phyloP scores from a whole-genome alignment of 2,888 invertebrate species.

The Pseudeuparius sepicola region DNA sequence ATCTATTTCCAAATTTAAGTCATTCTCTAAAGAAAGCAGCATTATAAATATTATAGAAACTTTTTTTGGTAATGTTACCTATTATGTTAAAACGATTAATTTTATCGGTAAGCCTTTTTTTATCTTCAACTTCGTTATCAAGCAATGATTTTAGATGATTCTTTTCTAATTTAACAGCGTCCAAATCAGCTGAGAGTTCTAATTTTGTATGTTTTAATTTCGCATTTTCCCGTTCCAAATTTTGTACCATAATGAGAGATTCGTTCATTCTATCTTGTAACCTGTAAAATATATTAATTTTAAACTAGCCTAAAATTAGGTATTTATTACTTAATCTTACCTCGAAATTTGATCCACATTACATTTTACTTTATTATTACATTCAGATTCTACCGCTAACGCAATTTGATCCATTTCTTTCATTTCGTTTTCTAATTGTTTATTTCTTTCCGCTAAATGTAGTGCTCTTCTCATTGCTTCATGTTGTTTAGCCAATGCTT shows the following conservation, averaged over 20 bases:
- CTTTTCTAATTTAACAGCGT: conserved; percentile 45
- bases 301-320: background rate
- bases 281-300: conserved; percentile 18
- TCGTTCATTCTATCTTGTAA: conserved; percentile 42
- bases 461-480: conserved; percentile 73
- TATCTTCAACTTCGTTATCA: conserved; percentile 46
- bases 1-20: conserved; percentile 44
- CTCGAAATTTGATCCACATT: conserved; percentile 44
- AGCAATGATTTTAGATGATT: conserved; percentile 47
- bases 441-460: conserved; percentile 62
- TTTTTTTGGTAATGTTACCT: conserved; percentile 35
- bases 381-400: conserved; percentile 64
- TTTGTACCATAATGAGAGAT: conserved; percentile 39
- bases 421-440: conserved; percentile 58
- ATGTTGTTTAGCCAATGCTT: conserved; percentile 58
- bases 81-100: conserved; percentile 51
- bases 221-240: conserved; percentile 40
- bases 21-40: conserved; percentile 38
- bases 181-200: conserved; percentile 40
- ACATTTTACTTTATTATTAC: conserved; percentile 55
- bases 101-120: conserved; percentile 45
- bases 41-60: background rate
- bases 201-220: conserved; percentile 40
- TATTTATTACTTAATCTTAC: conserved; percentile 23
- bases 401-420: conserved; percentile 65